phyloP scores from a whole-genome alignment of 1,140 invertebrate genomes.

The Akabosia matsudoensis region DNA sequence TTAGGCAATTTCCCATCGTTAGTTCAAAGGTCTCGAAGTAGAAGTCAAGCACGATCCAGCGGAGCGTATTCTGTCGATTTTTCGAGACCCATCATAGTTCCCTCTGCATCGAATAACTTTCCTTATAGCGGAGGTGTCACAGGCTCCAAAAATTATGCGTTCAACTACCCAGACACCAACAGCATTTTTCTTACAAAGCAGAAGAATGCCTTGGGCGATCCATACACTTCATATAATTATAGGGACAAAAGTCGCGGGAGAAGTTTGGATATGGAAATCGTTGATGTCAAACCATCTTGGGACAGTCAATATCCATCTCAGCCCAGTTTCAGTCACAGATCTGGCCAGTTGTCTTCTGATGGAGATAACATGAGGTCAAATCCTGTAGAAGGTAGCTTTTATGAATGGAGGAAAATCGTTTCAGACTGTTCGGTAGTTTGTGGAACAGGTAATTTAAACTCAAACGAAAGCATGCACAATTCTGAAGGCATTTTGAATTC shows the following conservation, averaged over 20 bases:
- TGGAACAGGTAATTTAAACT: slow-evolving; percentile 35
- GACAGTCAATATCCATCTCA: neutral
- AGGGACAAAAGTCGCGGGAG: slow-evolving; percentile 9
- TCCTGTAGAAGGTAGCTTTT: slow-evolving; percentile 43
- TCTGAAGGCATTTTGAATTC: no score
- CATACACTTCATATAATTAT: neutral
- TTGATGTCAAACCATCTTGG: slow-evolving; percentile 1
- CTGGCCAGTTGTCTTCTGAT: neutral
- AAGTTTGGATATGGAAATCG: slow-evolving; percentile 22
- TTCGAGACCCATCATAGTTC: neutral
- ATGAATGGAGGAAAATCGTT: slow-evolving; percentile 44
- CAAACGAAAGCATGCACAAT: no score
- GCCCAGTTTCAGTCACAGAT: neutral
- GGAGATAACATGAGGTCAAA: neutral
- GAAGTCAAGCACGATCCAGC: neutral
- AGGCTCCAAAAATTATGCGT: neutral
- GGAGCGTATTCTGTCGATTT: neutral
- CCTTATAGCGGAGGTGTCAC: neutral
- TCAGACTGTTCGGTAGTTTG: slow-evolving; percentile 43
- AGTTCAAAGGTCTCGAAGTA: neutral
- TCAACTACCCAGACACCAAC: neutral
- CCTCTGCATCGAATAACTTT: neutral
- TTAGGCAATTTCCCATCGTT: slow-evolving; percentile 35
- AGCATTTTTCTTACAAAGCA: neutral
- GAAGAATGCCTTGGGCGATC: neutral